phyloP scores from a whole-genome alignment of 2,113 vertebrate genomes.

The Emydocephalus ijimae region DNA sequence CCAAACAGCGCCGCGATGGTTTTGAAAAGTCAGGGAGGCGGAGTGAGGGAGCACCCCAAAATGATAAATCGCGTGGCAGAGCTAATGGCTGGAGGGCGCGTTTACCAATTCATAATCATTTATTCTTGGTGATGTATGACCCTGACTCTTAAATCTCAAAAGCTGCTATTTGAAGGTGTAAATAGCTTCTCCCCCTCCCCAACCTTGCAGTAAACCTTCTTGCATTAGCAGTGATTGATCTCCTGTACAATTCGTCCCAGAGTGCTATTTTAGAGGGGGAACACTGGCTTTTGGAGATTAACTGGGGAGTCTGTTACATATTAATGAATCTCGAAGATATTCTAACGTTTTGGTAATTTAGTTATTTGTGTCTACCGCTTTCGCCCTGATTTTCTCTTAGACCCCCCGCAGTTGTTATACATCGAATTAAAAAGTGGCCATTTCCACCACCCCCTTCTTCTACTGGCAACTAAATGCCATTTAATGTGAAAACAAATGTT shows the following conservation, averaged over 20 bases:
- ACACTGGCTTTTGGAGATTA: conserved; percentile 85
- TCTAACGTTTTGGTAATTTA: conserved; percentile 85
- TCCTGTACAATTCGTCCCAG: conserved; percentile 84
- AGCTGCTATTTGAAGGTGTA: conserved; percentile 85
- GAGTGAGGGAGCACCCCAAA: conserved; percentile 55
- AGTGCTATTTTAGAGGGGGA: conserved; percentile 84
- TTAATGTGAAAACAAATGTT: conserved; percentile 87
- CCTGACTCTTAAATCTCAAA: conserved; percentile 83
- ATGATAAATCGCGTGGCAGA: conserved; percentile 82
- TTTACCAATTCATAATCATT: conserved; percentile 88
- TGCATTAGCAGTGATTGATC: conserved; percentile 86
- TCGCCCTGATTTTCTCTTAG: conserved; percentile 79
- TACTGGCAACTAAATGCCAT: conserved; percentile 77
- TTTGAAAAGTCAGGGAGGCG: conserved; percentile 69
- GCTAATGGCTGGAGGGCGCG: conserved; percentile 83
- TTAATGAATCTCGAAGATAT: conserved; percentile 82
- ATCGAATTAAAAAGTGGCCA: conserved; percentile 83
- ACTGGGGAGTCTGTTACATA: conserved; percentile 82
- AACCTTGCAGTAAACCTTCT: conserved; percentile 77
- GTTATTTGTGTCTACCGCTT: conserved; percentile 83
- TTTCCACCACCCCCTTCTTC: conserved; percentile 48
- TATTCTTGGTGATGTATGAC: conserved; percentile 87
- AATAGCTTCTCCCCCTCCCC: conserved; percentile 68
- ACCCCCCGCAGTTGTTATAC: conserved; percentile 81
- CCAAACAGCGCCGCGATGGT: conserved; percentile 65